Conservation (phyloP, 1,140 invertebrate species). For the Venturia canescens region DNA sequence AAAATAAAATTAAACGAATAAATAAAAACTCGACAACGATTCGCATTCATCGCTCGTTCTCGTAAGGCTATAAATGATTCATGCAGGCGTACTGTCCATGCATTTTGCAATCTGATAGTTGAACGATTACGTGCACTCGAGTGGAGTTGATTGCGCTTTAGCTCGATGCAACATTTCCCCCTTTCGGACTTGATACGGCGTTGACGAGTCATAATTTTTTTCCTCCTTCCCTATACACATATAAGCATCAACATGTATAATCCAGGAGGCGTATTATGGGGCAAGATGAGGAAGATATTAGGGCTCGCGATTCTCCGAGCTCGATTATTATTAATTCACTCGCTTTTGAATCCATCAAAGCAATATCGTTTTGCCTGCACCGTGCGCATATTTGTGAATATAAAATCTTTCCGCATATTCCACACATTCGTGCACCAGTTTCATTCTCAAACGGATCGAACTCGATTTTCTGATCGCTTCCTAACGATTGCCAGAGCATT, state of each 20-base stretch:
- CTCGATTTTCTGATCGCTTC: no score
- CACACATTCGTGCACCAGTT: no score
- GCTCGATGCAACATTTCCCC: conserved; percentile 25
- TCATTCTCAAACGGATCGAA: no score
- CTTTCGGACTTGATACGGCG: conserved; percentile 53
- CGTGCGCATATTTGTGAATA: no score
- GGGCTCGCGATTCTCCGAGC: conserved; percentile 54
- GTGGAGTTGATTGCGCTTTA: conserved; percentile 26
- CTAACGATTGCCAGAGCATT: no score
- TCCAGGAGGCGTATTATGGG: conserved; percentile 16
- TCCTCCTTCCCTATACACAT: neutral
- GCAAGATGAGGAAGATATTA: conserved; percentile 39
- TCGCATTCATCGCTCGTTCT: conserved; percentile 25
- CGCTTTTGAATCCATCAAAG: conserved; percentile 57
- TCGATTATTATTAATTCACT: conserved; percentile 72
- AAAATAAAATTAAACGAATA: neutral
- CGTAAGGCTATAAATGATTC: conserved; percentile 38
- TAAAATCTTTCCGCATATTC: no score
- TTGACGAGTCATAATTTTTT: conserved; percentile 43
- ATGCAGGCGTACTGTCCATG: neutral
- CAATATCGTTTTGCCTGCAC: no score
- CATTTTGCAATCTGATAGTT: conserved; percentile 41
- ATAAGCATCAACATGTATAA: neutral
- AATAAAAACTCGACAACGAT: conserved; percentile 44
- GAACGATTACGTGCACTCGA: conserved; percentile 40